A percentile compares a stretch with the other conserved stretches of the same genome.
Conservation (phyloP, 2,888 invertebrate species). For the Teinopalpus imperialis region DNA sequence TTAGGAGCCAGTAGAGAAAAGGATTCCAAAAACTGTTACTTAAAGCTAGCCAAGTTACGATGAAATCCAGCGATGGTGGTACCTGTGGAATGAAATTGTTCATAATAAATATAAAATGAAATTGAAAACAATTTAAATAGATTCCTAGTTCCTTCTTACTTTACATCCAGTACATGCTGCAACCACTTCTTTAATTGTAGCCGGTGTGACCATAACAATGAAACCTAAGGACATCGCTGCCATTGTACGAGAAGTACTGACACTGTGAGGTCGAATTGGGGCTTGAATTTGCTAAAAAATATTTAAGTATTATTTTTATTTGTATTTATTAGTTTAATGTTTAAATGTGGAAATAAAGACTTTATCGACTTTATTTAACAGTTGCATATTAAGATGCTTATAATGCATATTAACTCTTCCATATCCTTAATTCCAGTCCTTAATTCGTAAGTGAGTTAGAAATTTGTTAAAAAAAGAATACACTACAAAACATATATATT, state of each 20-base stretch:
- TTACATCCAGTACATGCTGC: constrained; percentile 94
- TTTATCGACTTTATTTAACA: too few relatives aligned
- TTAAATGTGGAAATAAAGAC: too few relatives aligned
- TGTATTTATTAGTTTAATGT: too few relatives aligned
- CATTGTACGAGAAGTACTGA: constrained; percentile 93
- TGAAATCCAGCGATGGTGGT: constrained; percentile 90
- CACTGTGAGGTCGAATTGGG: constrained; percentile 86
- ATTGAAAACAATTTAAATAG: too few relatives aligned
- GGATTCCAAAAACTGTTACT: constrained; percentile 96
- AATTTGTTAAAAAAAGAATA: too few relatives aligned
- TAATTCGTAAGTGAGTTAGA: too few relatives aligned
- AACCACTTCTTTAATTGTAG: constrained; percentile 95
- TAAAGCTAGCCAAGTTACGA: constrained; percentile 92
- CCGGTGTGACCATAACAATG: constrained; percentile 95
- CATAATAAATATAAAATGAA: neutral
- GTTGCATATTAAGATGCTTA: too few relatives aligned
- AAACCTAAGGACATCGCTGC: constrained; percentile 95
- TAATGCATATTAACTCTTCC: too few relatives aligned
- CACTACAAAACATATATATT: too few relatives aligned
- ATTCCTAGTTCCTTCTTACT: constrained; percentile 74
- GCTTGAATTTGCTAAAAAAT: constrained; percentile 55
- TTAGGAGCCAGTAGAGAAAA: constrained; percentile 93
- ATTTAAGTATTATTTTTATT: too few relatives aligned
- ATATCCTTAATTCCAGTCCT: too few relatives aligned
- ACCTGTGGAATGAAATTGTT: constrained; percentile 74